Evolutionary conservation across 2,888 invertebrate species (phyloP).

Genomic region (Tachina lurida): DNA sequence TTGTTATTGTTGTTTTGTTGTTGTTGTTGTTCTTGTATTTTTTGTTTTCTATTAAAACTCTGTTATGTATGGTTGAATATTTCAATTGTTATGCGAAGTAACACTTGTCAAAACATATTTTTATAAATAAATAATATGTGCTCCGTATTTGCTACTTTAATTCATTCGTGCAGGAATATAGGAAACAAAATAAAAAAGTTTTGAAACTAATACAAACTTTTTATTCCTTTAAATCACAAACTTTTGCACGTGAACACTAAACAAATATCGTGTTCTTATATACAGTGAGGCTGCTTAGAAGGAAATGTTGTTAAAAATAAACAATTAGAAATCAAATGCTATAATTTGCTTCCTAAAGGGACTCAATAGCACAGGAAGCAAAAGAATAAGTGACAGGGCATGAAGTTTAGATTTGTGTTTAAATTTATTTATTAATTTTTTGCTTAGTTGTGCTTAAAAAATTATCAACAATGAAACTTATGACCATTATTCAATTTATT

Average conservation of each 20-base stretch:
- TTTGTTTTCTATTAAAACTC: slow-evolving; percentile 61
- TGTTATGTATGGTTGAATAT: slow-evolving; percentile 32
- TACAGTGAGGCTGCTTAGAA: too few relatives aligned
- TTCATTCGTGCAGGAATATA: background rate
- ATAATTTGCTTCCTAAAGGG: too few relatives aligned
- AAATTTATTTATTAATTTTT: too few relatives aligned
- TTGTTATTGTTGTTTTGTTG: slow-evolving; percentile 8
- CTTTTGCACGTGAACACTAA: background rate
- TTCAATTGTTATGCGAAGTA: slow-evolving; percentile 22
- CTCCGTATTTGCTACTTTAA: background rate
- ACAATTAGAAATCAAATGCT: too few relatives aligned
- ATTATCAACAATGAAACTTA: too few relatives aligned
- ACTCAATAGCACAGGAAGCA: too few relatives aligned
- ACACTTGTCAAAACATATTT: slow-evolving; percentile 6
- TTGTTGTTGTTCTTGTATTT: background rate
- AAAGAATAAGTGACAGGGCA: too few relatives aligned
- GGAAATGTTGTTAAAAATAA: too few relatives aligned
- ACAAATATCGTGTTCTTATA: background rate
- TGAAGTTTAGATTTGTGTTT: too few relatives aligned
- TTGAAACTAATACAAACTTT: background rate
- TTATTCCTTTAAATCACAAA: background rate
- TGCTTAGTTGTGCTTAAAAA: too few relatives aligned
- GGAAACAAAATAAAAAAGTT: background rate
- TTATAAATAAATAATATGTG: background rate
- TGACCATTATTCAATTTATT: too few relatives aligned